phyloP scores from a whole-genome alignment of 1,140 invertebrate species.

The Dinothrombium tinctorium region DNA sequence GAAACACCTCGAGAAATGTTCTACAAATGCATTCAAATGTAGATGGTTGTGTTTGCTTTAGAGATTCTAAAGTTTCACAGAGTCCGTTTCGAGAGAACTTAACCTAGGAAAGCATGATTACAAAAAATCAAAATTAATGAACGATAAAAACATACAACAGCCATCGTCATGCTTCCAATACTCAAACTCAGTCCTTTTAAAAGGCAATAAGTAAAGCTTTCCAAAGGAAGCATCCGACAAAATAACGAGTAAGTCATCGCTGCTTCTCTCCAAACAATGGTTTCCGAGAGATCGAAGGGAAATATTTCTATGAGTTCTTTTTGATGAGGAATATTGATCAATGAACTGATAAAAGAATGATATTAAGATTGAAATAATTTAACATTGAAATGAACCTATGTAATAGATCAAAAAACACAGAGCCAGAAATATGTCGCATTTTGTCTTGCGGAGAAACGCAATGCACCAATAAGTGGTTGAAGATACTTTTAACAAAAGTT shows the following conservation, averaged over 20 bases:
- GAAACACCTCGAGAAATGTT: not conserved
- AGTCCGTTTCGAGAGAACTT: not conserved
- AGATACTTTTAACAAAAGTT: not conserved
- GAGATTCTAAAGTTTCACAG: not conserved
- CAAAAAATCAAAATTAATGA: not conserved
- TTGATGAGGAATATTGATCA: not conserved
- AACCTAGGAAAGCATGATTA: not conserved
- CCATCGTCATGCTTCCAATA: not conserved
- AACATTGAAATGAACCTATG: not conserved
- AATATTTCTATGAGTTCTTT: not conserved
- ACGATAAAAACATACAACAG: not conserved
- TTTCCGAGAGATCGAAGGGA: not conserved
- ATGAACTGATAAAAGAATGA: not conserved
- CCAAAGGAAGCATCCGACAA: not conserved
- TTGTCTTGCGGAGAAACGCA: constrained; percentile 3
- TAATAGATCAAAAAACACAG: not conserved
- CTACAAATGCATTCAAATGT: not conserved
- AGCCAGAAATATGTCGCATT: not conserved
- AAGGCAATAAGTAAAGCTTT: not conserved
- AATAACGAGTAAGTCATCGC: not conserved
- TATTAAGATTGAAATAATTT: not conserved
- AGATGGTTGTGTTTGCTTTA: not conserved
- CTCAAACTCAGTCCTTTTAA: constrained; percentile 1
- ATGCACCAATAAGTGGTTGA: constrained; percentile 1
- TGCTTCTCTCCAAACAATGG: too few relatives aligned